phyloP scores from a whole-genome alignment of 2,888 invertebrate genomes.

The Dioctria rufipes region DNA sequence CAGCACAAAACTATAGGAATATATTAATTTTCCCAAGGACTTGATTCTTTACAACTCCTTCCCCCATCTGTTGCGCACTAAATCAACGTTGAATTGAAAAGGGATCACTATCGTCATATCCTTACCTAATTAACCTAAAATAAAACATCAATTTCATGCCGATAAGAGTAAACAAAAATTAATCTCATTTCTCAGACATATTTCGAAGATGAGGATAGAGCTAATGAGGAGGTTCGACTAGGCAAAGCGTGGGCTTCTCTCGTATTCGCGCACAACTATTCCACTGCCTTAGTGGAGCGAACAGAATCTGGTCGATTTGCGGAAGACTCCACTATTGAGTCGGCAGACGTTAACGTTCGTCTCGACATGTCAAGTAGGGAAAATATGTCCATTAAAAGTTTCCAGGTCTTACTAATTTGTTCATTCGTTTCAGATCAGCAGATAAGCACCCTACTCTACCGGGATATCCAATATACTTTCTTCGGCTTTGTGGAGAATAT shows the following conservation, averaged over 20 bases:
- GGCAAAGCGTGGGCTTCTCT: slow-evolving; percentile 86
- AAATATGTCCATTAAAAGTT: neutral
- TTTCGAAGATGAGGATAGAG: slow-evolving; percentile 75
- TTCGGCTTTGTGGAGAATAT: slow-evolving; percentile 79
- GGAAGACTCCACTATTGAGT: slow-evolving; percentile 74
- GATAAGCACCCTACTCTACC: slow-evolving; percentile 84
- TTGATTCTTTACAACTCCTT: too few species aligned
- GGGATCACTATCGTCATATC: too few species aligned
- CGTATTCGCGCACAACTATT: slow-evolving; percentile 83
- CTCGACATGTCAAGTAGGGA: slow-evolving; percentile 89
- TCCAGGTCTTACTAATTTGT: neutral
- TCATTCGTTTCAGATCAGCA: slow-evolving; percentile 82
- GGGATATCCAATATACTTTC: slow-evolving; percentile 82
- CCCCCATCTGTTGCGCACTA: too few species aligned
- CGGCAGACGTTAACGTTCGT: slow-evolving; percentile 79
- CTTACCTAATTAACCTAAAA: too few species aligned
- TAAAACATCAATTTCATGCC: too few species aligned
- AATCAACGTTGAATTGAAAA: too few species aligned
- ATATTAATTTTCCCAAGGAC: too few species aligned
- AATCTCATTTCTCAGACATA: slow-evolving; percentile 70
- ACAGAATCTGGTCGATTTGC: slow-evolving; percentile 76
- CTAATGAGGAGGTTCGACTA: slow-evolving; percentile 77
- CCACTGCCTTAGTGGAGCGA: slow-evolving; percentile 77
- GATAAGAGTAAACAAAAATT: too few species aligned
- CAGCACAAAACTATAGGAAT: too few species aligned